These are phyloP conservation scores for Microctonus aethiopoides DNA, from an alignment of 2,888 invertebrate species.

Conservation along the genomic window DNA sequence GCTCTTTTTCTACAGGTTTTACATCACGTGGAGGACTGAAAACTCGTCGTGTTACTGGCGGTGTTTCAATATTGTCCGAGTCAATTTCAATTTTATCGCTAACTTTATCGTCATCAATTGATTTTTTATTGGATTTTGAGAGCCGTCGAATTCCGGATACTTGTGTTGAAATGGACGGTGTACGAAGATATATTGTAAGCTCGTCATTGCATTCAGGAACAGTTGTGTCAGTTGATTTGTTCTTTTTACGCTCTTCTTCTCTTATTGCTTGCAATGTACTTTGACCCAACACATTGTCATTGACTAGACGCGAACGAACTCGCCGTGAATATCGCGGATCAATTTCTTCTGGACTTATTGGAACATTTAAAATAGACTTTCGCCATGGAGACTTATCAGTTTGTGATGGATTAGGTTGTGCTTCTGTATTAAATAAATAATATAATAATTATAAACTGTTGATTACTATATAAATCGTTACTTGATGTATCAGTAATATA, in stretches of 20 bases:
- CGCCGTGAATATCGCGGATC: constrained; percentile 71
- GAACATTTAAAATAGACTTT: constrained; percentile 76
- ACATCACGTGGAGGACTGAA: constrained; percentile 75
- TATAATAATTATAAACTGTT: not conserved
- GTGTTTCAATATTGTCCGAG: constrained; percentile 91
- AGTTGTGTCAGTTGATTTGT: constrained; percentile 49
- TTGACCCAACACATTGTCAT: constrained; percentile 61
- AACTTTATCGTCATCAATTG: constrained; percentile 53
- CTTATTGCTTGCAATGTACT: constrained; percentile 66
- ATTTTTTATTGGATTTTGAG: constrained; percentile 51
- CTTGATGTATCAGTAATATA: not conserved
- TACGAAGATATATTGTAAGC: constrained; percentile 61
- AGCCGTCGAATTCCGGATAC: constrained; percentile 49
- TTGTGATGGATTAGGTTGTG: constrained; percentile 73
- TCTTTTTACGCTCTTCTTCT: constrained; percentile 65
- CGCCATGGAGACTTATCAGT: constrained; percentile 84
- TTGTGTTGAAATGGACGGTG: constrained; percentile 49
- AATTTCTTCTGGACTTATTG: constrained; percentile 75
- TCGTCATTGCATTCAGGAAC: constrained; percentile 54
- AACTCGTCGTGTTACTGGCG: constrained; percentile 81
- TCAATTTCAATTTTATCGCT: constrained; percentile 85
- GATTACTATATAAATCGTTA: not conserved
- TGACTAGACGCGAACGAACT: constrained; percentile 64
- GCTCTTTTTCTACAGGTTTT: constrained; percentile 66
- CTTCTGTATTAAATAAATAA: constrained; percentile 69